Evolutionary conservation across 2,888 invertebrate species (phyloP).

Genomic region (Plagodis pulveraria): DNA sequence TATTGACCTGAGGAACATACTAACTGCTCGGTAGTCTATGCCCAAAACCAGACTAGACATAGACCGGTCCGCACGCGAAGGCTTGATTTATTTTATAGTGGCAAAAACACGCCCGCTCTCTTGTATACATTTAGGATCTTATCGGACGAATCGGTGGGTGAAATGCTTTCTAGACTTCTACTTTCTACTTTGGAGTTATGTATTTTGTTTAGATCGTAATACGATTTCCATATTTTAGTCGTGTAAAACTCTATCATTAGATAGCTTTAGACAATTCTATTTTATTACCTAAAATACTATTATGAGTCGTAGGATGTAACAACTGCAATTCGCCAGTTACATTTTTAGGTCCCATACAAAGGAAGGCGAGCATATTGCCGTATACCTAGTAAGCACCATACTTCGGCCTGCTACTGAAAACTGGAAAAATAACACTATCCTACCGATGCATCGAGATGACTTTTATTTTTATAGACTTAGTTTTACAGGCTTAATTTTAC

Average conservation of each 20-base stretch:
- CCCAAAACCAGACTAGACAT: constrained; percentile 7
- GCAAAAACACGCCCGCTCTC: constrained; percentile 11
- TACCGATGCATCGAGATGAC: too few species aligned
- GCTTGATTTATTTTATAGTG: constrained; percentile 14
- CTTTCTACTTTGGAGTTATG: constrained; percentile 9
- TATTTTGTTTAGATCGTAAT: background rate
- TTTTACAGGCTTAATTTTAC: too few species aligned
- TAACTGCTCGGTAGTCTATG: background rate
- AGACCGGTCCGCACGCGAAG: constrained; percentile 14
- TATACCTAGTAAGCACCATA: too few species aligned
- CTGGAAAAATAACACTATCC: too few species aligned
- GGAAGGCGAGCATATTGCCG: too few species aligned
- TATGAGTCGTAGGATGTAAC: too few species aligned
- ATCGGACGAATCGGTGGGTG: constrained; percentile 7
- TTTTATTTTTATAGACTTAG: too few species aligned
- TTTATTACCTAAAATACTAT: too few species aligned
- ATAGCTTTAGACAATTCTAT: too few species aligned
- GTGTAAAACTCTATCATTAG: background rate
- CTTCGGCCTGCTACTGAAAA: too few species aligned
- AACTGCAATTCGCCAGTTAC: too few species aligned
- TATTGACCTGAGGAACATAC: background rate
- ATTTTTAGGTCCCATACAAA: too few species aligned
- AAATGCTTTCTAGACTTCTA: constrained; percentile 8
- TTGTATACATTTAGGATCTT: constrained; percentile 18
- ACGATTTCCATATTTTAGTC: background rate